phyloP scores from a whole-genome alignment of 1,140 invertebrate genomes.

The Euglossa dilemma region DNA sequence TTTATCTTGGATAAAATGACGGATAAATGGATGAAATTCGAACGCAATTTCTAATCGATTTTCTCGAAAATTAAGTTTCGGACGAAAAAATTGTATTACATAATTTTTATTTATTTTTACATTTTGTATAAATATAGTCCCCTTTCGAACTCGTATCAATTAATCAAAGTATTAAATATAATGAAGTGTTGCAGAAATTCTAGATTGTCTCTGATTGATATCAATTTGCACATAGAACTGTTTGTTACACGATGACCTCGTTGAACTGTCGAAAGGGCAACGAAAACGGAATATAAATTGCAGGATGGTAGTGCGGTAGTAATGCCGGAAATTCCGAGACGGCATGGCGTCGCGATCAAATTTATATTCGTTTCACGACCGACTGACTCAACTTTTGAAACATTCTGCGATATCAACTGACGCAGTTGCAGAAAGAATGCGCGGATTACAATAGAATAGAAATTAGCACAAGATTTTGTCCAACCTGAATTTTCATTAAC shows the following conservation, averaged over 20 bases:
- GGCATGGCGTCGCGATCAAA: constrained; percentile 9
- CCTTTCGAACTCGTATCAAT: neutral
- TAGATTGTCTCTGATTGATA: neutral
- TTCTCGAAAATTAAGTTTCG: too few species aligned
- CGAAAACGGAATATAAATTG: constrained; percentile 12
- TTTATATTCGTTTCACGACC: constrained; percentile 25
- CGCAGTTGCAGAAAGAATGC: neutral
- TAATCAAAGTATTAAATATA: neutral
- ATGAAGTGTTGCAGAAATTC: neutral
- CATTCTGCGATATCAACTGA: neutral
- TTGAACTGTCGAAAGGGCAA: constrained; percentile 13
- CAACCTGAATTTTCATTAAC: neutral
- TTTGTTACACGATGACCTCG: neutral
- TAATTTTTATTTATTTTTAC: too few species aligned
- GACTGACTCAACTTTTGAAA: constrained; percentile 24
- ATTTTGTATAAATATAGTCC: too few species aligned
- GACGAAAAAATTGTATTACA: too few species aligned
- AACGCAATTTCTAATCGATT: too few species aligned
- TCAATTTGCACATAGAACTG: neutral
- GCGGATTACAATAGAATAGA: neutral
- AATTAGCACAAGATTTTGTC: too few species aligned
- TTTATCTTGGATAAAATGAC: too few species aligned
- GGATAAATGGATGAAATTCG: neutral
- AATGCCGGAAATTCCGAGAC: constrained; percentile 32
- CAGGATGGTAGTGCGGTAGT: neutral